Percentiles rank a stretch among this genome's conserved stretches.
Evolutionary conservation across 2,113 vertebrate genomes (phyloP).

Genomic region (Zosterops japonicus): DNA sequence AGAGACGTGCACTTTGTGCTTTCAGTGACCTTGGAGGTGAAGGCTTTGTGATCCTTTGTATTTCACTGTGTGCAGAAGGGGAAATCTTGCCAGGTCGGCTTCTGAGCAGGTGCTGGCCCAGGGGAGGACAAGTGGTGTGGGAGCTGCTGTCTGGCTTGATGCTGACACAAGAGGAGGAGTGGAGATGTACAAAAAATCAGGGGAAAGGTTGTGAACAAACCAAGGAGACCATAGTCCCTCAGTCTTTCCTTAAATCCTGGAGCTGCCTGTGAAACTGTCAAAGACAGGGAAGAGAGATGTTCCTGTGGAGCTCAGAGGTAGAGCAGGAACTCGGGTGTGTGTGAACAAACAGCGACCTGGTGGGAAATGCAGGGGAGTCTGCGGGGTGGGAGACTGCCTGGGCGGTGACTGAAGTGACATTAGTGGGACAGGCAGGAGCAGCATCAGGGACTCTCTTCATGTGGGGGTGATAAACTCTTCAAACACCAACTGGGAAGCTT

Average conservation of each 20-base stretch:
- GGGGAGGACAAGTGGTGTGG: not conserved
- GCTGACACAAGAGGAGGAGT: not conserved
- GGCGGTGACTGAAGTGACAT: not conserved
- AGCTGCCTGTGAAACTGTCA: not conserved
- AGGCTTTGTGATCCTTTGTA: not conserved
- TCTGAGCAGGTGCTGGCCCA: not conserved
- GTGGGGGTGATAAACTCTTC: conserved; percentile 35
- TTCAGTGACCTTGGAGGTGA: not conserved
- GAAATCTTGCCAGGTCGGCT: not conserved
- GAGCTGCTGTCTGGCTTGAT: not conserved
- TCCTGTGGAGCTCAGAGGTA: not conserved
- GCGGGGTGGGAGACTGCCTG: not conserved
- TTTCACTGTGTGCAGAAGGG: not conserved
- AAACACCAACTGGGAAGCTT: conserved; percentile 16
- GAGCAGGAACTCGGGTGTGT: not conserved
- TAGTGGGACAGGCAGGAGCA: not conserved
- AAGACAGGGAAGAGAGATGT: not conserved
- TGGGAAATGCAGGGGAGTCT: not conserved
- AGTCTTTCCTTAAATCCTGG: not conserved
- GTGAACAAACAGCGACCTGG: not conserved
- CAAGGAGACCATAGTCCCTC: not conserved
- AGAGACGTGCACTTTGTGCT: not conserved
- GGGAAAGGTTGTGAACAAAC: not conserved
- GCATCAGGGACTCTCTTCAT: conserved; percentile 25
- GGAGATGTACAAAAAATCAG: not conserved